Evolutionary conservation across 2,888 invertebrate species (phyloP).

Genomic region (Scaptomyza flava): DNA sequence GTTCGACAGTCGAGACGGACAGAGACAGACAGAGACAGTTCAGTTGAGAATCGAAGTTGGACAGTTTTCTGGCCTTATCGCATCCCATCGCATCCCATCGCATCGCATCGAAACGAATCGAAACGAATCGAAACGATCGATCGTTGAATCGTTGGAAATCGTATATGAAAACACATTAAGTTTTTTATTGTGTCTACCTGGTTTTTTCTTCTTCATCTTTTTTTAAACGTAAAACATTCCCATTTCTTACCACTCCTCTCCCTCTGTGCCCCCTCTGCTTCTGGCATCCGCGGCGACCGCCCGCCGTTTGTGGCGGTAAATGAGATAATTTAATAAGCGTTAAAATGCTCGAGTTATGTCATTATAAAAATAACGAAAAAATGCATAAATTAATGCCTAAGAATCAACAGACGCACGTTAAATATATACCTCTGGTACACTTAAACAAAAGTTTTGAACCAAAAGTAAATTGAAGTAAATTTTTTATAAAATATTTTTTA

Average conservation of each 20-base stretch:
- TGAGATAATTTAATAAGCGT: conserved; percentile 84
- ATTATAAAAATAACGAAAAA: conserved; percentile 78
- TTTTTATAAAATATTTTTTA: no score
- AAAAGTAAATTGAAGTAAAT: no score
- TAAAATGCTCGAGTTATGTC: conserved; percentile 84
- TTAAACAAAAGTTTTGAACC: background rate
- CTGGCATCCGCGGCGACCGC: conserved; percentile 46
- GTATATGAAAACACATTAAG: conserved; percentile 51
- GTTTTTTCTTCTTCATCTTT: conserved; percentile 1
- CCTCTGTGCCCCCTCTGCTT: background rate
- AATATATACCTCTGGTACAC: background rate
- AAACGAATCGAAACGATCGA: conserved; percentile 15
- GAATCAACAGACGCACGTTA: conserved; percentile 18
- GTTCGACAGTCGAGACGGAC: conserved; percentile 3
- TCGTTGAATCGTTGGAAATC: conserved; percentile 20
- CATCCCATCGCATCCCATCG: conserved; percentile 31
- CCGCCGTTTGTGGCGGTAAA: conserved; percentile 79
- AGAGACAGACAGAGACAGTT: no score
- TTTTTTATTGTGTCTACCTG: conserved; percentile 74
- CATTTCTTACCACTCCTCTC: background rate
- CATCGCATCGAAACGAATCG: conserved; percentile 26
- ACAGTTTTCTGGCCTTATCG: conserved; percentile 26
- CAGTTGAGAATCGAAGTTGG: background rate
- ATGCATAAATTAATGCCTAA: conserved; percentile 70
- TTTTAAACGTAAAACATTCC: conserved; percentile 4